These are phyloP conservation scores for Drosophila engyochracea DNA, from an alignment of 2,888 invertebrate species.

Conservation along the genomic window DNA sequence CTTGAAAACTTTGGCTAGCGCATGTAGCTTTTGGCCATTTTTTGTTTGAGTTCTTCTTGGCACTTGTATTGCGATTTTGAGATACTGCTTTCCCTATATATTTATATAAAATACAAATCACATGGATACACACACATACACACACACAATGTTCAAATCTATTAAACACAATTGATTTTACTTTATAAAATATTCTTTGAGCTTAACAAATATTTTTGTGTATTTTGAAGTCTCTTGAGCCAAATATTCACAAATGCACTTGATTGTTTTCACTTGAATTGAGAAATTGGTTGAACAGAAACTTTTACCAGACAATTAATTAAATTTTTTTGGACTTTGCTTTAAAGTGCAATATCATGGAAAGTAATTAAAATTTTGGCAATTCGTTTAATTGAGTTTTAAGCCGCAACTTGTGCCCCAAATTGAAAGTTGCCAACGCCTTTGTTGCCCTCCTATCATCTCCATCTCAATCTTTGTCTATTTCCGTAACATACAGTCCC, in stretches of 20 bases:
- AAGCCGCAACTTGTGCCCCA: constrained; percentile 63
- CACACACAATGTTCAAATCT: not conserved
- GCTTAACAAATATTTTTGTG: not conserved
- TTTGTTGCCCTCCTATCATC: not conserved
- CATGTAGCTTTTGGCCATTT: constrained; percentile 15
- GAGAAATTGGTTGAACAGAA: constrained; percentile 48
- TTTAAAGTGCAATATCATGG: constrained; percentile 39
- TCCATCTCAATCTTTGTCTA: constrained; percentile 4
- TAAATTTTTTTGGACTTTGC: constrained; percentile 11
- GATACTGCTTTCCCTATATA: not conserved
- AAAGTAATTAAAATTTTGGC: constrained; percentile 74
- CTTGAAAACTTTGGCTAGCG: constrained; percentile 30
- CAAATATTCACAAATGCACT: constrained; percentile 22
- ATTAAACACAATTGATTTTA: not conserved
- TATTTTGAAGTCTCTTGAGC: not conserved
- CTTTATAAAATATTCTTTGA: not conserved
- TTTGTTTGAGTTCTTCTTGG: constrained; percentile 14
- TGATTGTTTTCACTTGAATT: constrained; percentile 46
- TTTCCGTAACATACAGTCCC: constrained; percentile 7
- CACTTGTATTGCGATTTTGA: not conserved
- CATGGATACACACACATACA: too few relatives aligned
- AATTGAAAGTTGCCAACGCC: constrained; percentile 55
- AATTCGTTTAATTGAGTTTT: constrained; percentile 79
- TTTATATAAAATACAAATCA: not conserved
- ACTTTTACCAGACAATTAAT: constrained; percentile 16